Conservation (phyloP, 2,113 vertebrate genomes). For the Pollimyrus isidori region DNA sequence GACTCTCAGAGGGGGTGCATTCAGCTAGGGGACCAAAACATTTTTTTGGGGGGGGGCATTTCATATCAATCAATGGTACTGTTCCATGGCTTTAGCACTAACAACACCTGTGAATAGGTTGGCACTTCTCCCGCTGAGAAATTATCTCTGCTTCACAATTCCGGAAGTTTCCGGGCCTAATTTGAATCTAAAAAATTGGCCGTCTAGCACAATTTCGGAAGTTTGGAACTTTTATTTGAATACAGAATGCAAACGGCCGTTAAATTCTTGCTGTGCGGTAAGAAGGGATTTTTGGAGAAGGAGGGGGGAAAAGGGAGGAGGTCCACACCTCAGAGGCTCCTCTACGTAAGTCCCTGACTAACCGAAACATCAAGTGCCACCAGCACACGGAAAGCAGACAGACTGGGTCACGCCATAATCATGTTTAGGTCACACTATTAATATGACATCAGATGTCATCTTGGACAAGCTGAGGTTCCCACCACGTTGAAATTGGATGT, state of each 20-base stretch:
- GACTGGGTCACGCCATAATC: background rate
- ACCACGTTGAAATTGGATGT: background rate
- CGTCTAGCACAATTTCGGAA: constrained; percentile 28
- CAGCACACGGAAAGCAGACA: background rate
- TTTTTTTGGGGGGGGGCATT: background rate
- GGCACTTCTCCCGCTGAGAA: background rate
- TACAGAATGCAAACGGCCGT: constrained; percentile 18
- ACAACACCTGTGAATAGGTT: background rate
- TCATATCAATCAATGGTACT: background rate
- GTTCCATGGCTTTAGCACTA: background rate
- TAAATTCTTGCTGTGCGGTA: background rate
- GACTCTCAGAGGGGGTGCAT: background rate
- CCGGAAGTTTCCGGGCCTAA: background rate
- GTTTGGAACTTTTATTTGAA: constrained; percentile 27
- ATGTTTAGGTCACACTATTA: background rate
- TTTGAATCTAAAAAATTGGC: background rate
- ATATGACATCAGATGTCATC: background rate
- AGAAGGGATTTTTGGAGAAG: constrained; percentile 29
- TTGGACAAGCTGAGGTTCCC: background rate
- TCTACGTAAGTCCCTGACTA: background rate
- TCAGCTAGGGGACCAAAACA: background rate
- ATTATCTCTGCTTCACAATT: background rate
- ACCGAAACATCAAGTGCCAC: background rate
- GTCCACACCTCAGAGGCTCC: background rate
- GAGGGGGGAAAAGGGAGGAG: background rate